Percentiles rank a stretch among this genome's conserved stretches.
Conservation (phyloP, 1,140 invertebrate species). For the Trichonephila inaurata region DNA sequence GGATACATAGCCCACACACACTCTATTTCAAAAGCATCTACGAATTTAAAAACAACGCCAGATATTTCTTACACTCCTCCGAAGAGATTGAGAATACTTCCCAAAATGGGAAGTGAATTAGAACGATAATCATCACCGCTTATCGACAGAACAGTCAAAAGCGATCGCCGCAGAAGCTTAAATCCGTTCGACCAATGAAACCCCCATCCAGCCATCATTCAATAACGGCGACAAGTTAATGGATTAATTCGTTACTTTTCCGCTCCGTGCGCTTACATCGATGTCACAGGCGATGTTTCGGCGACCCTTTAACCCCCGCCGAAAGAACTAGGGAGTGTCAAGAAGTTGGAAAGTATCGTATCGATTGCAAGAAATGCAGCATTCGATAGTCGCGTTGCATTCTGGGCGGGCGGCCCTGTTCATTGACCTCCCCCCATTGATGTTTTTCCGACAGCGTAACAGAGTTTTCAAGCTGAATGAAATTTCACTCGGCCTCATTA, state of each 20-base stretch:
- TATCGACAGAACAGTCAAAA: not conserved
- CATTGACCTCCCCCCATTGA: conserved; percentile 55
- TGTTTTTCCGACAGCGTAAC: not conserved
- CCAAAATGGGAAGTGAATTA: too few species aligned
- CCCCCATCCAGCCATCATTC: not conserved
- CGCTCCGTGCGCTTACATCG: not conserved
- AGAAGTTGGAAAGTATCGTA: conserved; percentile 20
- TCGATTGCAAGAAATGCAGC: conserved; percentile 42
- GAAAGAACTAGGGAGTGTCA: not conserved
- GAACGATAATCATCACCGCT: not conserved
- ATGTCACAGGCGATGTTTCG: not conserved
- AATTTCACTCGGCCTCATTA: not conserved
- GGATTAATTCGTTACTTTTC: not conserved
- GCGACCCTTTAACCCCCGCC: not conserved
- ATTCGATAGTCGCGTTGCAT: conserved; percentile 15
- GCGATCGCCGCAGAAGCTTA: too few species aligned
- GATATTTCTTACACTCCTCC: too few species aligned
- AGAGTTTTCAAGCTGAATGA: not conserved
- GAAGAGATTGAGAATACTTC: too few species aligned
- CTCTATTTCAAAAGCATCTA: too few species aligned
- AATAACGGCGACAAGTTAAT: not conserved
- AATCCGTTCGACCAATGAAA: too few species aligned
- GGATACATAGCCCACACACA: too few species aligned
- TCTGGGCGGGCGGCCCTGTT: conserved; percentile 17
- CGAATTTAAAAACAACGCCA: too few species aligned